Evolutionary conservation across 2,797 vertebrate genomes (phyloP).

Genomic region (Octomys mimax): DNA sequence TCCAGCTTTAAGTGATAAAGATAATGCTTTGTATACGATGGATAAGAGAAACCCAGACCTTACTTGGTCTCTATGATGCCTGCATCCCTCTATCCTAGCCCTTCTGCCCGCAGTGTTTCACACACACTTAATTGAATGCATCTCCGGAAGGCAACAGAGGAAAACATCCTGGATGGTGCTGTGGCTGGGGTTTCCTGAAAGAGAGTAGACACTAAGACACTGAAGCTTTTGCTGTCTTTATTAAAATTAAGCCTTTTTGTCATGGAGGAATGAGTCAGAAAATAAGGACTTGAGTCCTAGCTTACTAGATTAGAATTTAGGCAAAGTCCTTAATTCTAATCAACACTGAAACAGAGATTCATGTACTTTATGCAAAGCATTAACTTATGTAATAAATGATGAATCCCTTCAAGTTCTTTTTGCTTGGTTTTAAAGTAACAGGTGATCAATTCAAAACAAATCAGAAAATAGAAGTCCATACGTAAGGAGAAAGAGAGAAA

Average conservation of each 20-base stretch:
- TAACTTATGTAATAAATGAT: slow-evolving; percentile 42
- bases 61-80: not conserved
- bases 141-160: not conserved
- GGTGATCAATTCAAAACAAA: not conserved
- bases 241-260: not conserved
- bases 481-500: not conserved
- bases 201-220: not conserved
- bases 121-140: not conserved
- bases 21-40: slow-evolving; percentile 16
- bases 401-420: not conserved
- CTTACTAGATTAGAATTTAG: slow-evolving; percentile 9
- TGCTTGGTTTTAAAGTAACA: slow-evolving; percentile 52
- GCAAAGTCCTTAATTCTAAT: slow-evolving; percentile 57
- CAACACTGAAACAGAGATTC: slow-evolving; percentile 53
- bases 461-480: not conserved
- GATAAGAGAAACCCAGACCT: not conserved
- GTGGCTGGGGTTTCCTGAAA: no score
- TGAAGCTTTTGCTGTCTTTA: not conserved
- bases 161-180: not conserved
- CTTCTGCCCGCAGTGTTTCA: not conserved
- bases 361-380: not conserved
- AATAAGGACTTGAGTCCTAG: not conserved
- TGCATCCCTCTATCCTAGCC: not conserved
- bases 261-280: not conserved
- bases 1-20: slow-evolving; percentile 59